Percentiles rank a stretch among this genome's conserved stretches.
These are phyloP conservation scores for Margaritifera margaritifera DNA, from an alignment of 2,888 invertebrate species.

Conservation along the genomic window DNA sequence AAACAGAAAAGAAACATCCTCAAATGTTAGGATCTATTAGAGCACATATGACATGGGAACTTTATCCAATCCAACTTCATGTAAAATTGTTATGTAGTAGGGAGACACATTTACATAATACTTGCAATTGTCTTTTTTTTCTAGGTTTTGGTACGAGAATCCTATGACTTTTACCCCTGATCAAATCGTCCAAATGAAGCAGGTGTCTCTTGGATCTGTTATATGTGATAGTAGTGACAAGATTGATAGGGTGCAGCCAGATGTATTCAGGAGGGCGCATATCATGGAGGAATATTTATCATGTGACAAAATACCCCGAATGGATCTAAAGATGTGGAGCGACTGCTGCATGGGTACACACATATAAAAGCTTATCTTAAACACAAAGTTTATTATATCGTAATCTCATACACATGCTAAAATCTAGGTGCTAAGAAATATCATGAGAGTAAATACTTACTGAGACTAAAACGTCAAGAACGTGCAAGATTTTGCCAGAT, in stretches of 20 bases:
- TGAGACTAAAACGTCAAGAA: no score
- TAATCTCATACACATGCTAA: no score
- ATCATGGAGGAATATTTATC: slow-evolving; percentile 57
- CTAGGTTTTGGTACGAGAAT: slow-evolving; percentile 95
- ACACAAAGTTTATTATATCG: background rate
- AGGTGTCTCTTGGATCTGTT: slow-evolving; percentile 85
- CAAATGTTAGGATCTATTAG: no score
- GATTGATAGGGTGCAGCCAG: slow-evolving; percentile 83
- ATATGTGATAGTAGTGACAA: slow-evolving; percentile 95
- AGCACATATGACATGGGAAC: no score
- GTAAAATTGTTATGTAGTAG: no score
- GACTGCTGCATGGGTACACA: slow-evolving; percentile 70
- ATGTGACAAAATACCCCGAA: slow-evolving; percentile 64
- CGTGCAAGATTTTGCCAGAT: no score
- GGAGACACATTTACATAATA: no score
- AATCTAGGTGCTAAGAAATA: no score
- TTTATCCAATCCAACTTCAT: no score
- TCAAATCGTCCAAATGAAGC: slow-evolving; percentile 89
- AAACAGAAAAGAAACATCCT: no score
- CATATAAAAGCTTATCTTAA: background rate
- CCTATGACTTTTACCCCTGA: slow-evolving; percentile 87
- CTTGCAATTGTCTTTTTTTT: background rate
- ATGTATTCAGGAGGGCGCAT: slow-evolving; percentile 79
- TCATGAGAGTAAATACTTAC: no score
- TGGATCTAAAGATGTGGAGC: slow-evolving; percentile 70